Conservation (phyloP, 2,797 vertebrate genomes). For the Bryconaethiops microstoma region DNA sequence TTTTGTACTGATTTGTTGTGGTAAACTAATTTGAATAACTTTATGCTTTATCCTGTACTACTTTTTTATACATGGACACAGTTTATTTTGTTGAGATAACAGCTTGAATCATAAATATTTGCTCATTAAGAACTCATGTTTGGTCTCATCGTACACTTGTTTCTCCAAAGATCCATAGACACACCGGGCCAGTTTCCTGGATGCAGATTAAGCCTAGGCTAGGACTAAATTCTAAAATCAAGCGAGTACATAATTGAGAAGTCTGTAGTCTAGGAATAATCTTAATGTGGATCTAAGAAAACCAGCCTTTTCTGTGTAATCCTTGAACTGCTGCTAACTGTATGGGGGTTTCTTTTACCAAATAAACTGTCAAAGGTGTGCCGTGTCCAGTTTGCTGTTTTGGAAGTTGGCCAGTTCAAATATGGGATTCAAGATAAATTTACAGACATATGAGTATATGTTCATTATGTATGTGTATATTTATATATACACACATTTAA, state of each 20-base stretch:
- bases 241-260: no score
- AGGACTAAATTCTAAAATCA: no score
- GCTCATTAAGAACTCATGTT: background rate
- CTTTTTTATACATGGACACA: background rate
- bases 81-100: background rate
- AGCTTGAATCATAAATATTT: background rate
- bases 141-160: background rate
- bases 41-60: background rate
- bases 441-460: no score
- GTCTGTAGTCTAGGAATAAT: no score
- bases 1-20: background rate
- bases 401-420: no score
- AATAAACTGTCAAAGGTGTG: conserved; percentile 9
- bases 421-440: no score
- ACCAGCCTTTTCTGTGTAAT: background rate
- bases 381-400: background rate
- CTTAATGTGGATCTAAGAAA: no score
- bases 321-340: conserved; percentile 2
- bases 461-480: no score
- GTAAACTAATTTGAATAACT: no score
- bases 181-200: background rate
- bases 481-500: no score
- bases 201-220: no score
- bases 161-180: background rate
- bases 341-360: conserved; percentile 3